Conservation (phyloP, 2,888 invertebrate genomes). For the Rhingia rostrata region DNA sequence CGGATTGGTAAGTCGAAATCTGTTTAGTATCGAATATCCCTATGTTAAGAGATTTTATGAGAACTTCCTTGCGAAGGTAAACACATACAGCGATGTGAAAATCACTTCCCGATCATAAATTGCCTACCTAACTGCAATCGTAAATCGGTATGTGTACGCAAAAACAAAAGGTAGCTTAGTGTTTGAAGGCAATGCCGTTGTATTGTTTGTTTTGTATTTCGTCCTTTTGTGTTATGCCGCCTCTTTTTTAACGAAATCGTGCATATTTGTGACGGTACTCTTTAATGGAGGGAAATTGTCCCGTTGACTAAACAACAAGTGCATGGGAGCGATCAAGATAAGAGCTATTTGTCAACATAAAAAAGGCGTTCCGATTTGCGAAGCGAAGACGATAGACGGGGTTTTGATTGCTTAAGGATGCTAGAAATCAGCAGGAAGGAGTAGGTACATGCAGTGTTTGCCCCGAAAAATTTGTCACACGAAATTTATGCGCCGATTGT, state of each 20-base stretch:
- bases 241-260: not conserved
- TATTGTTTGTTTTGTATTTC: slow-evolving; percentile 55
- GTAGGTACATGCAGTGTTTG: not conserved
- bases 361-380: slow-evolving; percentile 27
- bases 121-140: slow-evolving; percentile 53
- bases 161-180: slow-evolving; percentile 64
- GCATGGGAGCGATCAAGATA: slow-evolving; percentile 52
- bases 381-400: not conserved
- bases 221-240: slow-evolving; percentile 68
- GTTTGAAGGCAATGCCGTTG: slow-evolving; percentile 57
- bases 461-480: not conserved
- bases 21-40: slow-evolving; percentile 51
- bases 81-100: slow-evolving; percentile 10
- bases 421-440: not conserved
- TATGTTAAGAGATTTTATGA: slow-evolving; percentile 59
- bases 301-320: slow-evolving; percentile 70
- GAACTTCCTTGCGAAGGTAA: slow-evolving; percentile 51
- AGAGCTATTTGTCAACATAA: slow-evolving; percentile 69
- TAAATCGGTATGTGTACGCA: slow-evolving; percentile 14
- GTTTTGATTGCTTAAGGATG: not conserved
- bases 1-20: slow-evolving; percentile 25
- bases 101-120: slow-evolving; percentile 30
- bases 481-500: not conserved
- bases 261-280: slow-evolving; percentile 20
- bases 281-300: slow-evolving; percentile 50